Evolutionary conservation across 2,797 vertebrate species (phyloP).

Genomic region (Sebastes diaconus): DNA sequence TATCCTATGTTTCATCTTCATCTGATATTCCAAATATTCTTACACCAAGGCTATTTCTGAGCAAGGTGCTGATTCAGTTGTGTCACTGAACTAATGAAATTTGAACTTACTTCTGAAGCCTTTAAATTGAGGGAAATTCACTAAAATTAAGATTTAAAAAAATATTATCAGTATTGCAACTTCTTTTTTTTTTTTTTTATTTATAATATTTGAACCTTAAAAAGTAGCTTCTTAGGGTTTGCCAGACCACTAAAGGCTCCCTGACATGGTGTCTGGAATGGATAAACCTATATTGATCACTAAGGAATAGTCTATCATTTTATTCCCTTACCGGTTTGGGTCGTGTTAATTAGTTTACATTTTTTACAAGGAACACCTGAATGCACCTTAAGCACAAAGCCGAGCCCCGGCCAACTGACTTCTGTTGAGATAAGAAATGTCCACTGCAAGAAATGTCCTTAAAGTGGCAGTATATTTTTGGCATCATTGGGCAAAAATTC

Average conservation of each 20-base stretch:
- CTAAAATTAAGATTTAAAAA: background rate
- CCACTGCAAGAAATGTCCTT: background rate
- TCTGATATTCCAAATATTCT: background rate
- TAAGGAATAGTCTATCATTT: rapidly evolving
- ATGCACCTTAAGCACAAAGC: slow-evolving; percentile 28
- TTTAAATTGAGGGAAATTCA: background rate
- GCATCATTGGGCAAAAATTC: too few species aligned
- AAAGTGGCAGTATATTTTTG: too few species aligned
- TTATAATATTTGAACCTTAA: background rate
- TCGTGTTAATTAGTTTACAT: background rate
- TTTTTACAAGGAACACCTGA: slow-evolving; percentile 16
- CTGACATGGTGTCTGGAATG: background rate
- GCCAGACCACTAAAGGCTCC: background rate
- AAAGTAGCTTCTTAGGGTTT: background rate
- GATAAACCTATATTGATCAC: background rate
- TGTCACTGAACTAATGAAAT: background rate
- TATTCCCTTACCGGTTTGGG: background rate
- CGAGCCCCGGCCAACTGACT: slow-evolving; percentile 24
- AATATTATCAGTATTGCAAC: background rate
- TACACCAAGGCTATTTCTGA: background rate
- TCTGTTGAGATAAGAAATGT: slow-evolving; percentile 23
- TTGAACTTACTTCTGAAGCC: background rate
- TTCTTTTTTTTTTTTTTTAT: background rate
- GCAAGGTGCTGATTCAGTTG: background rate
- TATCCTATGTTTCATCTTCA: background rate